Base-by-base conservation (phyloP, 2,797 vertebrate species). In the Centroberyx gerrardi region DNA sequence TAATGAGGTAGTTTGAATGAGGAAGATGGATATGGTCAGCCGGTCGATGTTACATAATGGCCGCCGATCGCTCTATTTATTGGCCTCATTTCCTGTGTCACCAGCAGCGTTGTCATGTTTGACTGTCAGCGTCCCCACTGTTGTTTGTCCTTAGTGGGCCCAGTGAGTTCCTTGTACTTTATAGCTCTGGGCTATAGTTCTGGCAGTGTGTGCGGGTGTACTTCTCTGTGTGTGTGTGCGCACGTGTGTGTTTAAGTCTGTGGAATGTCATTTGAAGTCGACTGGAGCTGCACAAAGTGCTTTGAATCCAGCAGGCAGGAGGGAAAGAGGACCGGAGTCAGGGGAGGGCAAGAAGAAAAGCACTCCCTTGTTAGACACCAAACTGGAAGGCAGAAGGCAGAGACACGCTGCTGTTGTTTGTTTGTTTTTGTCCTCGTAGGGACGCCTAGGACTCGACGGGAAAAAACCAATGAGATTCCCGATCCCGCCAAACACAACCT, bases 1-100 rank as follows among this genome's bases (percentile, higher is more conserved):
- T 92, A 92, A 93, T 89, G 84, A 88, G 85, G 80, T 86, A 82
- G 81, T 91, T 82, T 71, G 70, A 63, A 72, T 76, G 84, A 78
- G 83, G 80, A 83, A 86, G 87, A 89, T 85, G 75, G 70, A 89
- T 89, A 73, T 72, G 71, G 79, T 80, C 71, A 79, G 80, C 62
- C 49, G 29, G 46, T 91, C 85, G 70, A 59, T 90, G 81, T 84
- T 84, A 48, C 69, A 84, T 81, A 87, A 91, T 77, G 82, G 56
- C 74, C 53, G 55, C 62, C 78, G 82, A 92, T 93, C 84, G 75
- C 84, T 89, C 55, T 81, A 72, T 91, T 86, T 82, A 88, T 83
- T 82, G 74, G 74, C 49, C 76, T 78, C 68, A 68, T 87, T 87
- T 82, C 74, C 62, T 29, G 61, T 63, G 80, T 86, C 79, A 60